Base-by-base conservation (phyloP, 2,113 vertebrate species). In the Ciconia maguari region DNA sequence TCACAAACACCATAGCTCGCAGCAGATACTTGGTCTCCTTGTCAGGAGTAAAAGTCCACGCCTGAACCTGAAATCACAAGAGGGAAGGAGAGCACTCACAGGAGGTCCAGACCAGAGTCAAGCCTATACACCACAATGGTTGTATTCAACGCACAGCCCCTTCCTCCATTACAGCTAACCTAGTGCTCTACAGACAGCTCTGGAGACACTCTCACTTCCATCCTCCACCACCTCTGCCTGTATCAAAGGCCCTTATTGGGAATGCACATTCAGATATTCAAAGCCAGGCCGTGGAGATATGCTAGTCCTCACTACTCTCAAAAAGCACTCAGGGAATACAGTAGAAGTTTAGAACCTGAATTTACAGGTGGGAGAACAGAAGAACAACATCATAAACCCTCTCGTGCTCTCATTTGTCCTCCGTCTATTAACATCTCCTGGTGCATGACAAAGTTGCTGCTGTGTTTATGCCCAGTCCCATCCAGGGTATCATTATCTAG, bases 1-100 rank as follows among this genome's bases (percentile, higher is more conserved):
- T 99, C 89, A 98, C 98, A 36, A 82, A 97, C 64, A 99, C 97
- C 48, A 76, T 83, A 18, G 98, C 97, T 93, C 83, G 98, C 89
- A 99, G 94, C 44, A 97, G 96, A 90, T 99, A 99, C 68, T 97
- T 97, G 93, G 83, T 98, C 87, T 99, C 94, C 76, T 98, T 98
- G 81, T 96, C 52, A 30, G 99, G 99, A 55, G 94, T 98, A 96
- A 99, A 99, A 71, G 97, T 98, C 99, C 99, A 99, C 0, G 77
- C 96, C 95, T 99, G 98, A 25, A 97, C 95, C 99, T 99, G 88
- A 65, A 94, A 96, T 46, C 48, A 89, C 61, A 96, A 69, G 20
- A 71, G 15, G 4, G 29, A 78, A 68, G 18, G 41, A 83, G 13
- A 64, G 11, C 8, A 6, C 29, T 77, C n/a, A 54, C 10, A 55